Evolutionary conservation across 2,113 vertebrate genomes (phyloP).

Genomic region (Calyptommatus sinebrachiatus): DNA sequence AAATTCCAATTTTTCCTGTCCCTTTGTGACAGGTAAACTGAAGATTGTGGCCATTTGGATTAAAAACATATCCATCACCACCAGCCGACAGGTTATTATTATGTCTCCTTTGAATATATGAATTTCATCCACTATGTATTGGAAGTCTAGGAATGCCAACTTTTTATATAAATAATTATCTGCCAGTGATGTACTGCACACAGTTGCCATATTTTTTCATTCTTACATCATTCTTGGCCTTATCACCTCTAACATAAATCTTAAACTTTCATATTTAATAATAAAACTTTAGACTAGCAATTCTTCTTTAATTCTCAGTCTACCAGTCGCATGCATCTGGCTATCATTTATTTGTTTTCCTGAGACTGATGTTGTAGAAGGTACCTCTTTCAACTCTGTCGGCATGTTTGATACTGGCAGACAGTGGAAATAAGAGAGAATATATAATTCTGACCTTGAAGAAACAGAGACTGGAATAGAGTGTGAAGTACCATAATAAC

Average conservation of each 20-base stretch:
- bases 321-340: constrained; percentile 57
- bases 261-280: constrained; percentile 69
- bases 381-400: constrained; percentile 53
- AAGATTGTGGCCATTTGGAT: constrained; percentile 78
- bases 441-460: constrained; percentile 34
- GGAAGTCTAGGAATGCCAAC: constrained; percentile 70
- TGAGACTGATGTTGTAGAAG: constrained; percentile 49
- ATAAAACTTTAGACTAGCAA: constrained; percentile 63
- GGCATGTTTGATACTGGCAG: constrained; percentile 50
- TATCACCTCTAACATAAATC: constrained; percentile 74
- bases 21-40: constrained; percentile 70
- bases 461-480: not conserved
- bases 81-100: constrained; percentile 69
- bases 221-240: constrained; percentile 74
- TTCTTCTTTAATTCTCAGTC: constrained; percentile 41
- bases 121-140: constrained; percentile 68
- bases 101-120: constrained; percentile 80
- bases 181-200: constrained; percentile 71
- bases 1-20: constrained; percentile 71
- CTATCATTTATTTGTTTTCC: constrained; percentile 63
- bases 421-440: constrained; percentile 36
- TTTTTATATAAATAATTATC: constrained; percentile 80
- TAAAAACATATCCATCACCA: constrained; percentile 77
- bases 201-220: constrained; percentile 75
- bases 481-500: constrained; percentile 31